phyloP scores from a whole-genome alignment of 1,140 invertebrate genomes.

The Bombus picipes region DNA sequence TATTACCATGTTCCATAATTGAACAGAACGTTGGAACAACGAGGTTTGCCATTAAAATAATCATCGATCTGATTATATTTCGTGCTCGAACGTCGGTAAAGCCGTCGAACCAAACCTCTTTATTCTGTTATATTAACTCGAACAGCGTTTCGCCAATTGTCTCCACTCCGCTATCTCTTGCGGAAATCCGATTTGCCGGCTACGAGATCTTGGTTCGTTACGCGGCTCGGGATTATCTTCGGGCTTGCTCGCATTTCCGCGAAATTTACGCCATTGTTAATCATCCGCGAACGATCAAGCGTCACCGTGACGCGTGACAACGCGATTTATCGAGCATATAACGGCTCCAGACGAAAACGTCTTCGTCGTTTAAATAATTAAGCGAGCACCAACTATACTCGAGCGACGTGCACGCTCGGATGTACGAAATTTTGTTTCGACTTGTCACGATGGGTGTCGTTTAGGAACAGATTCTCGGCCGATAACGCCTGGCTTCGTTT shows the following conservation, averaged over 20 bases:
- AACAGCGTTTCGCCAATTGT: not conserved
- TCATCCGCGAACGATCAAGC: slow-evolving; percentile 10
- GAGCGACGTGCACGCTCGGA: slow-evolving; percentile 20
- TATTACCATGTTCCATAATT: not conserved
- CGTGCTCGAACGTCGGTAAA: too few species aligned
- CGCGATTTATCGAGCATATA: slow-evolving; percentile 12
- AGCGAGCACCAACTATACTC: slow-evolving; percentile 6
- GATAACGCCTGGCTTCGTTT: slow-evolving; percentile 44
- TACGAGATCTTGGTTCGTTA: not conserved
- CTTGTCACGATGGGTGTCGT: slow-evolving; percentile 34
- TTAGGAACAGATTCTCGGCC: slow-evolving; percentile 17
- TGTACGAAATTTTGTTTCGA: slow-evolving; percentile 44
- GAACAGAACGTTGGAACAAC: not conserved
- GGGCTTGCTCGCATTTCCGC: not conserved
- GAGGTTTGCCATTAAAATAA: not conserved
- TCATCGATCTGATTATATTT: not conserved
- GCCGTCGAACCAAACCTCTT: not conserved
- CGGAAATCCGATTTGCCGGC: not conserved
- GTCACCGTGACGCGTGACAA: slow-evolving; percentile 10
- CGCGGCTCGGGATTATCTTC: not conserved
- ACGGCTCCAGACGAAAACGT: slow-evolving; percentile 8
- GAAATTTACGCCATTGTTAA: slow-evolving; percentile 23
- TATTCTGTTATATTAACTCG: not conserved
- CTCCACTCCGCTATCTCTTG: not conserved
- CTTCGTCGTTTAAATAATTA: slow-evolving; percentile 41